Evolutionary conservation across 1,140 invertebrate genomes (phyloP).

Genomic region (Bombus waltoni): DNA sequence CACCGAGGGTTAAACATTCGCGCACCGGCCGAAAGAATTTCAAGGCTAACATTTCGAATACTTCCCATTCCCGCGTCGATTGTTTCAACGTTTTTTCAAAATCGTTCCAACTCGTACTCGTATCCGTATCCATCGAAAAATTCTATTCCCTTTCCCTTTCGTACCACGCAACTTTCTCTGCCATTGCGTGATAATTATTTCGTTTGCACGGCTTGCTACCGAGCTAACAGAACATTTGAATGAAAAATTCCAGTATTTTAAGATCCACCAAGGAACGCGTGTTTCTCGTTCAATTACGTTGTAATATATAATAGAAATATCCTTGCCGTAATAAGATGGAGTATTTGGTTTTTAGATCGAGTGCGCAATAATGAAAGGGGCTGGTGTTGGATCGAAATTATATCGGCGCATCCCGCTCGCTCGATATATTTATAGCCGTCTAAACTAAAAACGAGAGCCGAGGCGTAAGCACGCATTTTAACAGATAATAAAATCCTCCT

Average conservation of each 20-base stretch:
- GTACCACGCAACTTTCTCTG: too few relatives aligned
- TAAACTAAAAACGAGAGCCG: background rate
- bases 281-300: background rate
- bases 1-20: background rate
- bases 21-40: background rate
- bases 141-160: background rate
- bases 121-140: background rate
- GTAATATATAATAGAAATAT: background rate
- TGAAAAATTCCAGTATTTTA: background rate
- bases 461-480: background rate
- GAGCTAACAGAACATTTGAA: background rate
- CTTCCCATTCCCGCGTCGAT: background rate
- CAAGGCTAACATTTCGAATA: slow-evolving; percentile 17
- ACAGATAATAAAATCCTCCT: slow-evolving; percentile 21
- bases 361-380: background rate
- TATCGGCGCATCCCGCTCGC: too few relatives aligned
- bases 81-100: too few relatives aligned
- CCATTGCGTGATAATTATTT: too few relatives aligned
- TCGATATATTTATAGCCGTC: background rate
- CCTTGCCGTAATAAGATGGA: background rate
- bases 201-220: too few relatives aligned
- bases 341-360: background rate
- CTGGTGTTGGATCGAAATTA: background rate
- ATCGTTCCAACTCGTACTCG: background rate
- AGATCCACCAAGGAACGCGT: background rate